Conservation (phyloP, 2,113 vertebrate species). For the Elephantulus edwardii region DNA sequence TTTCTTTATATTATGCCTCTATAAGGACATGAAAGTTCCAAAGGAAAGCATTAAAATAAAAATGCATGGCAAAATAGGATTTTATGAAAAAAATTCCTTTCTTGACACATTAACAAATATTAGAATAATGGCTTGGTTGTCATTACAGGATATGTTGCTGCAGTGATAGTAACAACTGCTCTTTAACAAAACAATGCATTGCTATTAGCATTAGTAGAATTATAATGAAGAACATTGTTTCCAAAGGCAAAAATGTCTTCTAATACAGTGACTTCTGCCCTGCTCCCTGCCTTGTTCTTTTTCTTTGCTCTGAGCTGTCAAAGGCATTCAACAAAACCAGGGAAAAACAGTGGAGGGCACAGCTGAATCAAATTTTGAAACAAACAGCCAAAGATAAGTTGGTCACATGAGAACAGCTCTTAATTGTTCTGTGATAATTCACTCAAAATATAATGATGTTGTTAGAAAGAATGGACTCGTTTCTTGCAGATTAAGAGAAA, state of each 20-base stretch:
- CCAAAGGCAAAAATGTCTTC: conserved; percentile 60
- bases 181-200: conserved; percentile 71
- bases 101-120: background rate
- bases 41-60: conserved; percentile 31
- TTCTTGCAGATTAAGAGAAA: conserved; percentile 75
- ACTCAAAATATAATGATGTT: conserved; percentile 75
- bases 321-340: conserved; percentile 66
- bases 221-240: conserved; percentile 67
- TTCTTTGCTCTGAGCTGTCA: conserved; percentile 61
- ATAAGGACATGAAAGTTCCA: background rate
- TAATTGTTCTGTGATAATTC: conserved; percentile 76
- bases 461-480: conserved; percentile 72
- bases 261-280: conserved; percentile 60
- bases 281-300: conserved; percentile 67
- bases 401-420: conserved; percentile 68
- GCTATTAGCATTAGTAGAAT: conserved; percentile 72
- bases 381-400: conserved; percentile 71
- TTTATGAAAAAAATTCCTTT: background rate
- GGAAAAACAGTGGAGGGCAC: conserved; percentile 62
- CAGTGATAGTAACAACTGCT: conserved; percentile 53
- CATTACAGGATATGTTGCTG: conserved; percentile 66
- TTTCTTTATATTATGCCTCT: background rate
- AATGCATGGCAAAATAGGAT: conserved; percentile 46
- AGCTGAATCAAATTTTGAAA: conserved; percentile 74
- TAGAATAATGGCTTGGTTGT: conserved; percentile 38